Base-by-base conservation (phyloP, 2,888 invertebrate species). In the Tiliacea aurago region DNA sequence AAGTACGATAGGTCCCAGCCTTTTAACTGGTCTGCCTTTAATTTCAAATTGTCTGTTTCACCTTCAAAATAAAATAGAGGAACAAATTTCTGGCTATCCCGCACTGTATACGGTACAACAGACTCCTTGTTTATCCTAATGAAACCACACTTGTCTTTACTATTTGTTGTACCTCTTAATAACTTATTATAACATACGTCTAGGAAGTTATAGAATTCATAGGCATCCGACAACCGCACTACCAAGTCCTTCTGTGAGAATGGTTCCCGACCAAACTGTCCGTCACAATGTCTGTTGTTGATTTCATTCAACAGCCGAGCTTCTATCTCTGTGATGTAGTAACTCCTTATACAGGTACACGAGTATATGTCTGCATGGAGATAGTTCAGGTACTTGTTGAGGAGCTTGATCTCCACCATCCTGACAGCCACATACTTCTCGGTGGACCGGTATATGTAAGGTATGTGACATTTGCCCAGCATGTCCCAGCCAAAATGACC, bases 1-100 rank as follows among this genome's bases (percentile, higher is more conserved):
- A 99, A 96, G 93, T 99, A 99, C 0, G 99, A 98, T 84, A 99
- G 95, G 94, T 99, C 99, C 99, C 99, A 99, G 77, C 98, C 98
- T 90, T 98, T 98, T 53, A 99, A 94, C 92, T 98, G 98, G 89
- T 98, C 98, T 4, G 99, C 98, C 91, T 98, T 98, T 80, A 98
- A 97, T 92, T 98, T 98, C 49, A 99, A 96, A 95, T 98, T 98
- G 93, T 99, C 99, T n/a, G 98, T 99, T 95, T 98, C 98, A 85
- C 99, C 99, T 94, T 98, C 98, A 89, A 96, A 96, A 92, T 99
- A 99, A 93, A 99, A 99, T 69, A 99, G 94, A 23, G 99, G 99
- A 75, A 99, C 99, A 95, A 98, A 99, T 93, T 99, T 98, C 87
- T 98, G 97, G 83, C 96, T 97, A 86, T 98, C 98, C 87, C 98